Evolutionary conservation across 2,797 vertebrate species (phyloP).

Genomic region (Chelon auratus): DNA sequence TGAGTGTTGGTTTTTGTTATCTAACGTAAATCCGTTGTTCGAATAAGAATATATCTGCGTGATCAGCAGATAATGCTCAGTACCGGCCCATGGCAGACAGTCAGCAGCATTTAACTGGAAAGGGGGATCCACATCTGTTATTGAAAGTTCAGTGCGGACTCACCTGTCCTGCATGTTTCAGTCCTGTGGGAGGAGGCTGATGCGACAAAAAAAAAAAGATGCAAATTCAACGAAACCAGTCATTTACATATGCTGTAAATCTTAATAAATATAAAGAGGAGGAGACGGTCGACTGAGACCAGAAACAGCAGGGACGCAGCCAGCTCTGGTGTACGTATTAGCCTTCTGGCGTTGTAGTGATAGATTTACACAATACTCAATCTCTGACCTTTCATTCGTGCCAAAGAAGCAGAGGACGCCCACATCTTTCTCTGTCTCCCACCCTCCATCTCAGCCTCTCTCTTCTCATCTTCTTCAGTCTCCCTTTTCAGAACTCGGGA

Average conservation of each 20-base stretch:
- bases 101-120: no score
- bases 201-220: constrained; percentile 15
- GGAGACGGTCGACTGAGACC: constrained; percentile 32
- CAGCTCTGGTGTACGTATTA: constrained; percentile 37
- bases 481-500: constrained; percentile 40
- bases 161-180: not conserved
- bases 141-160: not conserved
- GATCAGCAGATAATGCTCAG: no score
- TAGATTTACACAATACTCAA: constrained; percentile 77
- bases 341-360: constrained; percentile 63
- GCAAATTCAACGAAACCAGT: constrained; percentile 16
- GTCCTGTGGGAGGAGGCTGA: constrained; percentile 6
- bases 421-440: constrained; percentile 59
- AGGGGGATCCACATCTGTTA: not conserved
- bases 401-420: constrained; percentile 74
- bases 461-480: constrained; percentile 38
- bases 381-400: constrained; percentile 79
- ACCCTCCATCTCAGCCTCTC: constrained; percentile 34
- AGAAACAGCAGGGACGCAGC: constrained; percentile 52
- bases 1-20: no score
- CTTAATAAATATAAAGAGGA: constrained; percentile 17
- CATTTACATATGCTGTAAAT: not conserved
- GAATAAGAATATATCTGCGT: no score
- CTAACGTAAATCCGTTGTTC: no score
- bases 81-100: no score